Evolutionary conservation across 2,888 invertebrate genomes (phyloP).

Genomic region (Thymelicus acteon): DNA sequence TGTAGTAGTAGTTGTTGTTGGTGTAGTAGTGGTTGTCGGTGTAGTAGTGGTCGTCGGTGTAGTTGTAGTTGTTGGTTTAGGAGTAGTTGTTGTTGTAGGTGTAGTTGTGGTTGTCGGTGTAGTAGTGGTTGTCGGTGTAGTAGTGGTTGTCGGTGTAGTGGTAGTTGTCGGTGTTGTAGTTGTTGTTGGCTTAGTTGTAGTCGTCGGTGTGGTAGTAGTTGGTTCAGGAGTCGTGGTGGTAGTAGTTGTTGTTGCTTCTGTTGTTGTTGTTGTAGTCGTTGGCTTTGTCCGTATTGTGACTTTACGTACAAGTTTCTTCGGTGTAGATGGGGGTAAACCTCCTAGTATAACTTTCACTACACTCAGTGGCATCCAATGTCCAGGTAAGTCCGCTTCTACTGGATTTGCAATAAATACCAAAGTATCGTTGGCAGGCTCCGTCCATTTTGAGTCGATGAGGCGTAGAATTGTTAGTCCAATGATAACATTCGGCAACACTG

Average conservation of each 20-base stretch:
- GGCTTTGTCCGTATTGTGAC: slow-evolving; percentile 26
- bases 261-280: slow-evolving; percentile 22
- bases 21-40: slow-evolving; percentile 36
- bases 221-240: slow-evolving; percentile 37
- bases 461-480: slow-evolving; percentile 24
- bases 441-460: slow-evolving; percentile 41
- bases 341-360: slow-evolving; percentile 58
- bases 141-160: slow-evolving; percentile 27
- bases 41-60: slow-evolving; percentile 36
- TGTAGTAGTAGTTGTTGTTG: slow-evolving; percentile 39
- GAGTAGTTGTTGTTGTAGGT: slow-evolving; percentile 25
- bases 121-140: slow-evolving; percentile 33
- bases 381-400: slow-evolving; percentile 64
- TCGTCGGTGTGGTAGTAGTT: slow-evolving; percentile 25
- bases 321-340: slow-evolving; percentile 41
- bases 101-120: slow-evolving; percentile 22
- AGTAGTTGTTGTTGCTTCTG: slow-evolving; percentile 29
- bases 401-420: slow-evolving; percentile 64
- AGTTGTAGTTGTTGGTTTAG: slow-evolving; percentile 39
- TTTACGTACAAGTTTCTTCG: slow-evolving; percentile 28
- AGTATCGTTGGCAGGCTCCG: slow-evolving; percentile 48
- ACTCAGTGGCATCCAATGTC: slow-evolving; percentile 67
- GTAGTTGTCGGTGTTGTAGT: slow-evolving; percentile 20
- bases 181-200: slow-evolving; percentile 19
- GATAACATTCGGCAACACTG: slow-evolving; percentile 39